Percentiles rank a stretch among this genome's conserved stretches.
These are phyloP conservation scores for Onychostruthus taczanowskii DNA, from an alignment of 2,113 vertebrate genomes.

Conservation along the genomic window DNA sequence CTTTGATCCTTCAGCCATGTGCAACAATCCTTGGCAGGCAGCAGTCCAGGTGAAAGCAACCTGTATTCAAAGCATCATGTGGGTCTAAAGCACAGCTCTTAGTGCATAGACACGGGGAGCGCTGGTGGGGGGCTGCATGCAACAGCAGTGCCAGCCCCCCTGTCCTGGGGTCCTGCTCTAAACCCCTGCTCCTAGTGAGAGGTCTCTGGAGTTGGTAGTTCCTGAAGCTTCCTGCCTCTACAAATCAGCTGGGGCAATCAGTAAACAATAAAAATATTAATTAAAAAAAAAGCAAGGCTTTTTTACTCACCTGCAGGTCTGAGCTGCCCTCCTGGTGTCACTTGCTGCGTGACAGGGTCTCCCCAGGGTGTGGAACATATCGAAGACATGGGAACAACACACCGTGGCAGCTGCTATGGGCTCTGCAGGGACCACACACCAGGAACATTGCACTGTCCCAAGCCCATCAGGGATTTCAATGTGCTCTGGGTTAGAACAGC, in stretches of 20 bases:
- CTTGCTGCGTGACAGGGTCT: not conserved
- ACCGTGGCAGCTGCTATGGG: not conserved
- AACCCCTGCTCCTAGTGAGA: not conserved
- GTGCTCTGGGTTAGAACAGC: not conserved
- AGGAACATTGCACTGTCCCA: not conserved
- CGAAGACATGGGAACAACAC: not conserved
- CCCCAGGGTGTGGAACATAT: fast-evolving
- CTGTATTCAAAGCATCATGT: not conserved
- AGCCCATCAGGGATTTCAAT: not conserved
- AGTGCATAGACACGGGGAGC: fast-evolving
- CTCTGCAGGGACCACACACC: not conserved
- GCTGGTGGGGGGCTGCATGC: not conserved
- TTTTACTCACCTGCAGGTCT: not conserved
- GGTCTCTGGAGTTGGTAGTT: not conserved
- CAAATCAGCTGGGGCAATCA: not conserved
- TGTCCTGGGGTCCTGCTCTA: not conserved
- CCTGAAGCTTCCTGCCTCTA: not conserved
- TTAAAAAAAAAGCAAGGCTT: not conserved
- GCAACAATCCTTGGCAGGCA: not conserved
- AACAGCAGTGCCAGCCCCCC: not conserved
- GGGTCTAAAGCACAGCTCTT: not conserved
- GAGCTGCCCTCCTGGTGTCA: not conserved
- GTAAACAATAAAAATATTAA: not conserved
- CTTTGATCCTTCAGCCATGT: fast-evolving
- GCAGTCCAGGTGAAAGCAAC: not conserved